Conservation (phyloP, 2,888 invertebrate genomes). For the Epinotia nisella region DNA sequence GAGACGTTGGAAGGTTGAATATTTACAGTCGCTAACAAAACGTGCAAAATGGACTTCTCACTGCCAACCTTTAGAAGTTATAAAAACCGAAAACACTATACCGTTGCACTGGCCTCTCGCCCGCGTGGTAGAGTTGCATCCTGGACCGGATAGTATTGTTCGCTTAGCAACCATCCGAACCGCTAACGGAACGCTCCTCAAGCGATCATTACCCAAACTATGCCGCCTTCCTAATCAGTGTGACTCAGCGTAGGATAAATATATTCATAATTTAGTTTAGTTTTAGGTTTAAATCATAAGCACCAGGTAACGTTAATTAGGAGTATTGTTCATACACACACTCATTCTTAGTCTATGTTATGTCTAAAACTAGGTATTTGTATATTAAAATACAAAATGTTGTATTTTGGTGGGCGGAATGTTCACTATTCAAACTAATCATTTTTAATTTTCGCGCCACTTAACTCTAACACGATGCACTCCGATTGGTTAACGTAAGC, state of each 20-base stretch:
- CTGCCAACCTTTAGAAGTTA: constrained; percentile 12
- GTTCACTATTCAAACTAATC: too few species aligned
- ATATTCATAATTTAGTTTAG: too few species aligned
- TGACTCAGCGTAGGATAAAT: neutral
- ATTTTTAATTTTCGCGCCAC: too few species aligned
- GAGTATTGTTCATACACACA: too few species aligned
- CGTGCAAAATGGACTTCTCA: constrained; percentile 46
- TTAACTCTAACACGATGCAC: too few species aligned
- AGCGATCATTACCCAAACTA: constrained; percentile 26
- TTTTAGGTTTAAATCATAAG: too few species aligned
- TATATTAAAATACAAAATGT: too few species aligned
- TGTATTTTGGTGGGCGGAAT: too few species aligned
- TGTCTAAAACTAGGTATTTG: too few species aligned
- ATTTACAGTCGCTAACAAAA: constrained; percentile 46
- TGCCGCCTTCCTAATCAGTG: constrained; percentile 19
- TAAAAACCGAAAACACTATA: constrained; percentile 29
- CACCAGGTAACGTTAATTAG: too few species aligned
- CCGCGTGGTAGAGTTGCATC: constrained; percentile 18
- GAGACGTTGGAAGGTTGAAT: constrained; percentile 42
- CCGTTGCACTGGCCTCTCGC: constrained; percentile 38
- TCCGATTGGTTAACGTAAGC: too few species aligned
- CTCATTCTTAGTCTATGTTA: too few species aligned
- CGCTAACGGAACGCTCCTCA: constrained; percentile 16
- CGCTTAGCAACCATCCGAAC: constrained; percentile 38
- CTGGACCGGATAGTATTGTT: constrained; percentile 35